Evolutionary conservation across 2,797 vertebrate genomes (phyloP).

Genomic region (Gymnocypris eckloni): DNA sequence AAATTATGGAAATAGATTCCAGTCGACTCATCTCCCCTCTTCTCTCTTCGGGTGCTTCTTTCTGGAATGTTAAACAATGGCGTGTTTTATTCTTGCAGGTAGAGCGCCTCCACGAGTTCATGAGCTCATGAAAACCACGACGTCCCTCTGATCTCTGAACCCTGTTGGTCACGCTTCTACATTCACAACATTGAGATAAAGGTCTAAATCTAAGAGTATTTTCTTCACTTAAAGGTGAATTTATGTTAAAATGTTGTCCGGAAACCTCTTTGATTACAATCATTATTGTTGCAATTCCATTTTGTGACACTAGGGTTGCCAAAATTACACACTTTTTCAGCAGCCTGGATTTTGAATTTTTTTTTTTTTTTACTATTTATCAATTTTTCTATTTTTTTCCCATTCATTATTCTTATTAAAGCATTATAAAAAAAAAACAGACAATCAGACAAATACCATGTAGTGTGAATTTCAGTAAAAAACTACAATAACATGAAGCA

Average conservation of each 20-base stretch:
- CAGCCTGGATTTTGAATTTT: background rate
- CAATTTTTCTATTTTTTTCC: too few relatives aligned
- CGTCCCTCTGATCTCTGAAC: conserved; percentile 26
- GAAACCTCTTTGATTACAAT: background rate
- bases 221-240: background rate
- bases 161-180: background rate
- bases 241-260: background rate
- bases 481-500: background rate
- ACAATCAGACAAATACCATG: background rate
- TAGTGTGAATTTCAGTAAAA: too few relatives aligned
- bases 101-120: conserved; percentile 31
- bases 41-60: conserved; percentile 57
- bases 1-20: conserved; percentile 92
- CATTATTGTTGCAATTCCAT: background rate
- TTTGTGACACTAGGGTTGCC: background rate
- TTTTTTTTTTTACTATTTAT: background rate
- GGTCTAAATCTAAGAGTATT: background rate
- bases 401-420: too few relatives aligned
- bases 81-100: conserved; percentile 56
- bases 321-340: background rate
- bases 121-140: conserved; percentile 34
- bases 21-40: conserved; percentile 58
- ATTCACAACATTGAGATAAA: background rate
- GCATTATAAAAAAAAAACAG: too few relatives aligned
- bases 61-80: conserved; percentile 61